Percentiles rank a stretch among this genome's conserved stretches.
These are phyloP conservation scores for Sphenopsis melanotis DNA, from an alignment of 2,797 vertebrate genomes.

Conservation along the genomic window DNA sequence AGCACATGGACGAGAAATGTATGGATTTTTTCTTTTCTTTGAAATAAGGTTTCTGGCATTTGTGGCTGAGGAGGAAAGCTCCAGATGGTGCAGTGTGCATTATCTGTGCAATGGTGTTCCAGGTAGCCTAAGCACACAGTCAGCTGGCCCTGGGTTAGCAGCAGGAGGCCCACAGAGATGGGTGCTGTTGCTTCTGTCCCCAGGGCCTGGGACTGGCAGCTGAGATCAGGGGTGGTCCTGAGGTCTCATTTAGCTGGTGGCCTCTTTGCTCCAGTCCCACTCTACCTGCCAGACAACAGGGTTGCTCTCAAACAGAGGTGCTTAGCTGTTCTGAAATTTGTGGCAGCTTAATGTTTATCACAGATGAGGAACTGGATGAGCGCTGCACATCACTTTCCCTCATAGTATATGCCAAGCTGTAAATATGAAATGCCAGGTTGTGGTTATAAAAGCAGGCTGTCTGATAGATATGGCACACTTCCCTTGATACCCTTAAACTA, in stretches of 20 bases:
- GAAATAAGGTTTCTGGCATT: background rate
- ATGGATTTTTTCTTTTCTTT: background rate
- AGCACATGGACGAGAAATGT: background rate
- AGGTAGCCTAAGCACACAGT: background rate
- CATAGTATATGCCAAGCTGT: background rate
- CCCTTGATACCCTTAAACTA: background rate
- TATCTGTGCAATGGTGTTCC: background rate
- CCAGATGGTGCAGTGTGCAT: background rate
- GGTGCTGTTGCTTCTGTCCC: background rate
- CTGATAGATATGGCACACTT: background rate
- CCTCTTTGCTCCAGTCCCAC: background rate
- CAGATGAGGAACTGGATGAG: background rate
- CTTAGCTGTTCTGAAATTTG: background rate
- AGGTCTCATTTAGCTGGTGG: background rate
- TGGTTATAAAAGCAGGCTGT: background rate
- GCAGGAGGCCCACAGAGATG: background rate
- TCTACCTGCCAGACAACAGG: background rate
- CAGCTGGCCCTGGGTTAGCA: background rate
- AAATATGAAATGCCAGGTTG: background rate
- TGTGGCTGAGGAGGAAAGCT: background rate
- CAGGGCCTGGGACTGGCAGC: fast-evolving
- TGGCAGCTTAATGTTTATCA: background rate
- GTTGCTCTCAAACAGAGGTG: background rate
- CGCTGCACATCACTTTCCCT: background rate
- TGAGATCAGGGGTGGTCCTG: background rate